Evolutionary conservation across 2,888 invertebrate species (phyloP).

Genomic region (Temnothorax ravouxi): DNA sequence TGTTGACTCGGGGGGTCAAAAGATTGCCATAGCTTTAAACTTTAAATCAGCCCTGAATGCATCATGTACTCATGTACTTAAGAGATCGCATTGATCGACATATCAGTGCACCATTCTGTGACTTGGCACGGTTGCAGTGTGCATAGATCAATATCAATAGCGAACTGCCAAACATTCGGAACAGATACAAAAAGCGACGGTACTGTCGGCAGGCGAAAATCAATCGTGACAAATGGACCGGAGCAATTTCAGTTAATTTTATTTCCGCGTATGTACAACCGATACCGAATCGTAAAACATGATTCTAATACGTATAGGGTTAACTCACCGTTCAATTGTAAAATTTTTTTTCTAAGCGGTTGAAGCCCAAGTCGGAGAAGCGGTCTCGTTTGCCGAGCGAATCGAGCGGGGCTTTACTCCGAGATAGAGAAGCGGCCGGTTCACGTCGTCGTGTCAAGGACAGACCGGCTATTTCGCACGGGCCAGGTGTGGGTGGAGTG

Average conservation of each 20-base stretch:
- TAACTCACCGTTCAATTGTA: not conserved
- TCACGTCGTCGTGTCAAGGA: constrained; percentile 69
- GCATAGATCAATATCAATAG: constrained; percentile 39
- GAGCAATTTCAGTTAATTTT: not conserved
- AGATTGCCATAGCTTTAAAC: constrained; percentile 6
- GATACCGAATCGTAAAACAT: not conserved
- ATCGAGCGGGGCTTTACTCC: constrained; percentile 2
- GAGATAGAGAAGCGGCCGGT: constrained; percentile 46
- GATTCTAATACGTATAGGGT: no score
- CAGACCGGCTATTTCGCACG: constrained; percentile 46
- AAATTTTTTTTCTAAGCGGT: not conserved
- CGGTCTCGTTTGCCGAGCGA: constrained; percentile 26
- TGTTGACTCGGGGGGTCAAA: not conserved
- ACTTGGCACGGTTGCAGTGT: constrained; percentile 9
- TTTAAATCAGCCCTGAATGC: not conserved
- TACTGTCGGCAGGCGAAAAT: not conserved
- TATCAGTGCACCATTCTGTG: not conserved
- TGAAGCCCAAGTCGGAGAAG: not conserved
- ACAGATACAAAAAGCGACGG: constrained; percentile 32
- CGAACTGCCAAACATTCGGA: constrained; percentile 38
- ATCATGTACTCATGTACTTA: not conserved
- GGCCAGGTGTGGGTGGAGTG: constrained; percentile 70
- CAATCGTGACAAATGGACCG: not conserved
- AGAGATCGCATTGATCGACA: not conserved
- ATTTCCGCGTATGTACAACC: not conserved